Base-by-base conservation (phyloP, 1,140 invertebrate genomes). In the Eupristina koningsbergeri region DNA sequence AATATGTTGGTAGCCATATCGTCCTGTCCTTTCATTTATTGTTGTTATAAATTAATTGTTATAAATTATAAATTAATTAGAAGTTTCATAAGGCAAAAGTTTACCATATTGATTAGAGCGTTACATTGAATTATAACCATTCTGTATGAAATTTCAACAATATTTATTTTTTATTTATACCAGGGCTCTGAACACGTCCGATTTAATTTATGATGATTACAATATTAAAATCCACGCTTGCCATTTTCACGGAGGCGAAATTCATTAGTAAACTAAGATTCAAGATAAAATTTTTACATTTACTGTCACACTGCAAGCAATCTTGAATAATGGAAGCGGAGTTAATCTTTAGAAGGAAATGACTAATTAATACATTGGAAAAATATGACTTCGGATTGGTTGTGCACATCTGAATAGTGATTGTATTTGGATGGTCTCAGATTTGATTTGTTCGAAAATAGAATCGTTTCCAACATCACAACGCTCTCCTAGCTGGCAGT, bases 361-460 rank as follows among this genome's bases (percentile, higher is more conserved):
- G 39, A 63, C 26, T 84, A 84, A 84, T 83, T 22, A 80, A 80
- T 80, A 73, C 63, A 80, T 77, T 11, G 67, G 45, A 45, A 58
- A 80, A 31, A 47, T 69, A 47, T 31, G 77, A 58, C 50, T 36
- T 5, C 76, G 50, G 63, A 78, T 31, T 80, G 47, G 50, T 73
- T n/a, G 5, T 74, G 50, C 31, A 63, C 73, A 19, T 75, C n/a
- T 64, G 36, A 41, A 15, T 17, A 74, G 39, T 31, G 69, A 74
- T 78, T 61, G 67, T 76, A 74, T 41, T 76, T 47, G 78, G 31
- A 45, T 31, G 34, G 39, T 81, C 50, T 45, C 78, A 82, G 86
- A 88, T 87, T 78, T 77, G 61, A 71, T 67, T 84, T 85, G 76
- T 73, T 84, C 88, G 86, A 83, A 82, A 88, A 86, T 87, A 87